Evolutionary conservation across 1,140 invertebrate genomes (phyloP).

Genomic region (Megalonaias nervosa): DNA sequence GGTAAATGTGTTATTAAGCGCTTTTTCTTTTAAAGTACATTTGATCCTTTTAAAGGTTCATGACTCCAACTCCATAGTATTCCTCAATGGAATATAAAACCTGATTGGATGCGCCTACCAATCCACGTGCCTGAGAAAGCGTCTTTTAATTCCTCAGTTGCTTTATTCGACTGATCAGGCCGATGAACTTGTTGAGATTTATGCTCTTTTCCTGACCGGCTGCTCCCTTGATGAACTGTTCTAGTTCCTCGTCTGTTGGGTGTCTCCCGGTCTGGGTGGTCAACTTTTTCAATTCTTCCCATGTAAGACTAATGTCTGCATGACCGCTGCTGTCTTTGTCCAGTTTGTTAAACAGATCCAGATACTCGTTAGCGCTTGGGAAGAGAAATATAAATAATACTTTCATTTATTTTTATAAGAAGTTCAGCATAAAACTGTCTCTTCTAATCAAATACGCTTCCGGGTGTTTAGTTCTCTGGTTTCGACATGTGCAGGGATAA

Average conservation of each 20-base stretch:
- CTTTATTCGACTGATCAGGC: conserved; percentile 21
- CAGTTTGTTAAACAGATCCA: conserved; percentile 46
- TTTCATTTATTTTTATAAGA: background rate
- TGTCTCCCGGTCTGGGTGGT: conserved; percentile 27
- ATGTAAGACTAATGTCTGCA: conserved; percentile 42
- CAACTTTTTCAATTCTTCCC: conserved; percentile 43
- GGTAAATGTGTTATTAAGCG: no score
- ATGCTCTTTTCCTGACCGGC: conserved; percentile 9
- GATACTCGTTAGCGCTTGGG: conserved; percentile 46
- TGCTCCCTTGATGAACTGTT: conserved; percentile 5
- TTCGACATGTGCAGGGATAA: no score
- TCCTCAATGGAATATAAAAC: no score
- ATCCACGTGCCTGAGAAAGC: no score
- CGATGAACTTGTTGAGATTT: conserved; percentile 23
- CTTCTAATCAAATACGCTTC: no score
- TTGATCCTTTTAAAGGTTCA: no score
- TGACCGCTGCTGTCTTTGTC: conserved; percentile 34
- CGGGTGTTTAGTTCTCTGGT: no score
- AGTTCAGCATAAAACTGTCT: no score
- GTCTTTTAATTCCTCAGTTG: conserved; percentile 1
- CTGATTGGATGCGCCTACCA: no score
- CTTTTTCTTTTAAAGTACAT: no score
- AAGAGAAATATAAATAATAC: conserved; percentile 13
- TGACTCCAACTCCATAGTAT: no score
- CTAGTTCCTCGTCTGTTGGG: conserved; percentile 9